Conservation (phyloP, 1,140 invertebrate genomes). For the Hormaphis cornu region DNA sequence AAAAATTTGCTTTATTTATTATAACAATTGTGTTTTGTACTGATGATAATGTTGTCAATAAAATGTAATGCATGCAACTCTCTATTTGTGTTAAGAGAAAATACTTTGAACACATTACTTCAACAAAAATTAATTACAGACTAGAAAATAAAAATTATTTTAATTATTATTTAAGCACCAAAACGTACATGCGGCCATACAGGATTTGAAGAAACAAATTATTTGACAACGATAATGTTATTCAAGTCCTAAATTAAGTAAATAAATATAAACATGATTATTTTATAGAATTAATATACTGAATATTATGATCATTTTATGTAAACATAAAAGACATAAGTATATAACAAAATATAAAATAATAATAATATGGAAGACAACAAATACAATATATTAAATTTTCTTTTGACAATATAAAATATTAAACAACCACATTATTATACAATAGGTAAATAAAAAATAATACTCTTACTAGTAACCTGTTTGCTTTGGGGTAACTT, state of each 20-base stretch:
- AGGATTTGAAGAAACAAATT: too few species aligned
- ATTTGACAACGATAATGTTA: too few species aligned
- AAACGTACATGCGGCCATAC: too few species aligned
- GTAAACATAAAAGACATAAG: background rate
- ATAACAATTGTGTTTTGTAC: too few species aligned
- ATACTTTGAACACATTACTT: too few species aligned
- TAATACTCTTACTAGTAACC: conserved; percentile 10
- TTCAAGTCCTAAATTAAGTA: background rate
- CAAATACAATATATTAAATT: background rate
- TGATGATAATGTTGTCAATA: too few species aligned
- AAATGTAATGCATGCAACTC: too few species aligned
- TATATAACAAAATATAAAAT: conserved; percentile 2
- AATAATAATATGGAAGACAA: background rate
- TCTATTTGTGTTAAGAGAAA: too few species aligned
- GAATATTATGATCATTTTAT: background rate
- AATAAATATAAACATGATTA: background rate
- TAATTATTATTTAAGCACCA: too few species aligned
- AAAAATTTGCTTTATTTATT: too few species aligned
- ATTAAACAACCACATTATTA: background rate
- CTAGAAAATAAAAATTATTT: too few species aligned
- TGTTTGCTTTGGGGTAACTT: conserved; percentile 18
- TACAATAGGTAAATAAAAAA: background rate
- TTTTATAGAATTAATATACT: background rate
- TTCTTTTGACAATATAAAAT: background rate
- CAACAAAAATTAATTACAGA: too few species aligned